Conservation (phyloP, 2,888 invertebrate genomes). For the Caenorhabditis becei region DNA sequence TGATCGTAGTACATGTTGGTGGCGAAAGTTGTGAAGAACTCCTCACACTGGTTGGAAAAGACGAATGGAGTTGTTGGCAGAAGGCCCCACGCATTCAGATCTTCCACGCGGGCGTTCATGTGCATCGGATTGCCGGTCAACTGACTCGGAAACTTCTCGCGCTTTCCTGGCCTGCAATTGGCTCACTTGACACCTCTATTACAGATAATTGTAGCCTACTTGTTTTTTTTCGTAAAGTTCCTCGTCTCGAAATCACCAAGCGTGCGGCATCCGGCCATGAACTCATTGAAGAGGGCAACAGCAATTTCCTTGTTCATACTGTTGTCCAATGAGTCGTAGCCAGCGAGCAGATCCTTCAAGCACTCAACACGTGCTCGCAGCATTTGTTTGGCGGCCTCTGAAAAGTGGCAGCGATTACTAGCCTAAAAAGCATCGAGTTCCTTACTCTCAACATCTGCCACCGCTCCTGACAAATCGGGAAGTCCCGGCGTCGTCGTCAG, state of each 20-base stretch:
- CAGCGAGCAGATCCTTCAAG: constrained; percentile 6
- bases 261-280: constrained; percentile 26
- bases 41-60: constrained; percentile 10
- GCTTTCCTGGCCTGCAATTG: not conserved
- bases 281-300: constrained; percentile 16
- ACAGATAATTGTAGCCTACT: constrained; percentile 2
- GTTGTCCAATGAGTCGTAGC: constrained; percentile 16
- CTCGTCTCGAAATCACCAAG: constrained; percentile 30
- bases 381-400: constrained; percentile 17
- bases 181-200: not conserved
- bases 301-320: constrained; percentile 27
- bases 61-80: constrained; percentile 24
- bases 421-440: not conserved
- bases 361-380: not conserved
- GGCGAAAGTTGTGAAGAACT: constrained; percentile 5
- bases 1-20: constrained; percentile 20
- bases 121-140: constrained; percentile 21
- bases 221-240: constrained; percentile 33
- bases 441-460: constrained; percentile 32
- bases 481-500: constrained; percentile 32
- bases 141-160: not conserved
- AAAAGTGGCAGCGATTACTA: not conserved
- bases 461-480: not conserved
- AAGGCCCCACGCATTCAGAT: not conserved
- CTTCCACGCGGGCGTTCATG: not conserved